phyloP scores from a whole-genome alignment of 2,888 invertebrate genomes.

The Lissocephala sabroskyi region DNA sequence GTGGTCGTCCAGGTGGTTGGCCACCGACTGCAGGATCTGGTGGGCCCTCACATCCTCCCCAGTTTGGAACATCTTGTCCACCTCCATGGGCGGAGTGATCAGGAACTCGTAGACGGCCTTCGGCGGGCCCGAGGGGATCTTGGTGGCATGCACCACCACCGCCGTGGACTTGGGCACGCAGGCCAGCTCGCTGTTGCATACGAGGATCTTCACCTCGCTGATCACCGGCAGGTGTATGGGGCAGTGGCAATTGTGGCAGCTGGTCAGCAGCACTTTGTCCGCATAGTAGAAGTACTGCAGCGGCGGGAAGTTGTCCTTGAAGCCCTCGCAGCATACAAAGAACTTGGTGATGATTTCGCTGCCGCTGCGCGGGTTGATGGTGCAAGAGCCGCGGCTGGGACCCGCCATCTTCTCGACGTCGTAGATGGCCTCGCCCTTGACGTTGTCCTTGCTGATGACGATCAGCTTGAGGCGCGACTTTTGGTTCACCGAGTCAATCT shows the following conservation, averaged over 20 bases:
- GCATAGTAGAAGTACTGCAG: slow-evolving; percentile 25
- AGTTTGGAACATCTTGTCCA: too few relatives aligned
- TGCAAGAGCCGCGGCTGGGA: slow-evolving; percentile 23
- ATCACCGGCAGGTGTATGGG: slow-evolving; percentile 13
- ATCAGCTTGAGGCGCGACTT: slow-evolving; percentile 4
- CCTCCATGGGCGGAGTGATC: too few relatives aligned
- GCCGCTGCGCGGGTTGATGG: slow-evolving; percentile 16
- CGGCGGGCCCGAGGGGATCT: neutral
- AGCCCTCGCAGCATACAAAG: slow-evolving; percentile 21
- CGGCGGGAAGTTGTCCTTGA: neutral
- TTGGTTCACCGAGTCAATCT: too few relatives aligned
- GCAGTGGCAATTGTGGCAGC: slow-evolving; percentile 29
- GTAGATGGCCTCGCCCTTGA: slow-evolving; percentile 1
- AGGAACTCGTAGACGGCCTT: neutral
- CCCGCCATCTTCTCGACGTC: neutral
- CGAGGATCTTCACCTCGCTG: slow-evolving; percentile 8
- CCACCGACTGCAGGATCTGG: slow-evolving; percentile 12
- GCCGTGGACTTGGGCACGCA: slow-evolving; percentile 23
- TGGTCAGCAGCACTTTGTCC: slow-evolving; percentile 19
- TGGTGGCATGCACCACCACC: slow-evolving; percentile 9
- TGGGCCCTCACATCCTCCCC: too few relatives aligned
- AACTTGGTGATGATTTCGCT: slow-evolving; percentile 28
- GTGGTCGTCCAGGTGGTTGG: neutral
- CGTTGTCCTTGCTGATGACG: neutral
- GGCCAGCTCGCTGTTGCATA: slow-evolving; percentile 14